Conservation (phyloP, 37 sponge, comb jelly and placozoan genomes). For the Sycon ciliatum region DNA sequence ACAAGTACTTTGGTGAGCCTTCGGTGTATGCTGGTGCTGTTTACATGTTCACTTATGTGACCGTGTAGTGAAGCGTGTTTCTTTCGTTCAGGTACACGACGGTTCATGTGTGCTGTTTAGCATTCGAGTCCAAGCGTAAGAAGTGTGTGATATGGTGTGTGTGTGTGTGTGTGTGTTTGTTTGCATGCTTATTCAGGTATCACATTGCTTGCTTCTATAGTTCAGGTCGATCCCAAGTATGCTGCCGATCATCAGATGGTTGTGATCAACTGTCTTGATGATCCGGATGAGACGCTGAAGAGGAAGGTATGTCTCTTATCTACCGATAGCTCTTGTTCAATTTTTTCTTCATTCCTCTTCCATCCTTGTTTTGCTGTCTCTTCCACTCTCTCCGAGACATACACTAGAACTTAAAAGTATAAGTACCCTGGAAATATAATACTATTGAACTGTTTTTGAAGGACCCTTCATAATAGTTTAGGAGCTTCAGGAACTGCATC, state of each 20-base stretch:
- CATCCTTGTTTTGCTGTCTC: background rate
- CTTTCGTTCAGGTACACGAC: no score
- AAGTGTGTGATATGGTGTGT: no score
- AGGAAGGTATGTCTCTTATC: conserved; percentile 52
- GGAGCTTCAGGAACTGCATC: no score
- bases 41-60: background rate
- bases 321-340: background rate
- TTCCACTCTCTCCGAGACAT: background rate
- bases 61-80: background rate
- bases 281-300: conserved; percentile 83
- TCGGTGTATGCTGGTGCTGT: background rate
- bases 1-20: conserved; percentile 58
- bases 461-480: no score
- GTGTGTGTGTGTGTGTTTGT: no score
- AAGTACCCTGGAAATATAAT: no score
- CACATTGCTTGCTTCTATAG: background rate
- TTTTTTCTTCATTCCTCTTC: background rate
- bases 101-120: no score
- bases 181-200: no score
- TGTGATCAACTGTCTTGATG: conserved; percentile 85
- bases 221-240: conserved; percentile 52
- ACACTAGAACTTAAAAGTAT: no score
- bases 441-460: no score
- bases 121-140: no score
- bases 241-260: conserved; percentile 73